Evolutionary conservation across 2,797 vertebrate species (phyloP), one percentile per base, ranked within the genome.

Genomic region (Alca torda): DNA sequence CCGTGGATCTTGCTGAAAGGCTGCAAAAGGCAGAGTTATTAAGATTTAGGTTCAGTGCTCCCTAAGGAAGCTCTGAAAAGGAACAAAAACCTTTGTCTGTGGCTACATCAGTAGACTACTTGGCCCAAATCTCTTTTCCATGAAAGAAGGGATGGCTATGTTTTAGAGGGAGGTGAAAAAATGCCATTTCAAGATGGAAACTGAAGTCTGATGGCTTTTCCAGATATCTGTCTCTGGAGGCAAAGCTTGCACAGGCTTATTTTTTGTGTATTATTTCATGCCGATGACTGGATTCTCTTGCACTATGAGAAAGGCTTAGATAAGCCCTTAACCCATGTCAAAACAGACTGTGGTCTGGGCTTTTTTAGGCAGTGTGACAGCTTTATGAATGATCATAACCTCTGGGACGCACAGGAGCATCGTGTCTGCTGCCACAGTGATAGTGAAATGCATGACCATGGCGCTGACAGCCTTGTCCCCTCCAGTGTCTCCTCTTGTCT

Each of bases 111-210:
- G 37, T 26, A 57, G 37, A 33, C 21, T 53, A 25, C 48, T 88
- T 48, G 20, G 54, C 13, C 73, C 78, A 74, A 94, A 91, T 94
- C 21, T 89, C 28, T 92, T 93, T 89, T 83, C 84, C 72, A 54
- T 83, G 43, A 74, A 79, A 57, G 45, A 91, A 68, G 10, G 37
- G 37, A 75, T 68, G 57, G n/a, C 33, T 85, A 6, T 46, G 19
- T 70, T 91, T 87, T 77, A 85, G 43, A 74, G 3, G 12, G 14
- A 87, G n/a, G n/a, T 68, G 45, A 94, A 82, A 12, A 82, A 79
- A 89, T 69, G 37, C 7, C 37, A 54, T 82, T 89, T 26, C 60
- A 46, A 30, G 50, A 68, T 57, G 68, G 88, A 94, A 94, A 90
- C 17, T 30, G 33, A 77, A 85, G 61, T 64, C 60, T 95, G 84